These are phyloP conservation scores for Narcine bancroftii DNA, from an alignment of 2,113 vertebrate genomes.

Conservation along the genomic window DNA sequence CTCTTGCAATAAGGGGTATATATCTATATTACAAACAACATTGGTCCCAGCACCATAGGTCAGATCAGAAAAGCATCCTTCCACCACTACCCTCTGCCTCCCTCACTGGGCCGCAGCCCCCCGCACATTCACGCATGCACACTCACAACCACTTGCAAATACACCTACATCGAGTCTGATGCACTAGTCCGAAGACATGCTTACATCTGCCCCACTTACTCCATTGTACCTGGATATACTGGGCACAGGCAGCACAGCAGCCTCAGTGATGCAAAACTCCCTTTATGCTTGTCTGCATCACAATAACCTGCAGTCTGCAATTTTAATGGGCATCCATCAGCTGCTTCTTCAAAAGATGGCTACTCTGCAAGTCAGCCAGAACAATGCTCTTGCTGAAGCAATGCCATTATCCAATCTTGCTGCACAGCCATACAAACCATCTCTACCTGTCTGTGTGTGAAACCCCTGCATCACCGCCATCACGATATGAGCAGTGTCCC, in stretches of 20 bases:
- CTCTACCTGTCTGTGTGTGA: background rate
- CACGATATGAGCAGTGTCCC: background rate
- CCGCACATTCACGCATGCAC: background rate
- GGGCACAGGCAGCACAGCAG: background rate
- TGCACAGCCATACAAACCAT: background rate
- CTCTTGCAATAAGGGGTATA: too few relatives aligned
- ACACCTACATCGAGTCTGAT: background rate
- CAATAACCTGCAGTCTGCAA: background rate
- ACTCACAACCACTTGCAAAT: background rate
- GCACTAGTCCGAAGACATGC: background rate
- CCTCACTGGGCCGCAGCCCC: too few relatives aligned
- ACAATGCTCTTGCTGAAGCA: background rate
- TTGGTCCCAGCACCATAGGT: too few relatives aligned
- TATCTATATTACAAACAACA: too few relatives aligned
- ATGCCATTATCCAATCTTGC: background rate
- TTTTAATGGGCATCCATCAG: background rate
- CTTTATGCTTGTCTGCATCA: background rate
- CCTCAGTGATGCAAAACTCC: background rate
- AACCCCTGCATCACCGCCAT: background rate
- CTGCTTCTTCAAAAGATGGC: background rate
- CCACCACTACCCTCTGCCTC: background rate
- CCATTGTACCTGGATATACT: background rate
- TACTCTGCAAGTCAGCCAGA: background rate
- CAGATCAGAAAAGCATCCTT: background rate
- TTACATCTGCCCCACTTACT: background rate